Percentiles rank a stretch among this genome's conserved stretches.
phyloP scores from a whole-genome alignment of 2,797 vertebrate genomes.

The Notamacropus eugenii region DNA sequence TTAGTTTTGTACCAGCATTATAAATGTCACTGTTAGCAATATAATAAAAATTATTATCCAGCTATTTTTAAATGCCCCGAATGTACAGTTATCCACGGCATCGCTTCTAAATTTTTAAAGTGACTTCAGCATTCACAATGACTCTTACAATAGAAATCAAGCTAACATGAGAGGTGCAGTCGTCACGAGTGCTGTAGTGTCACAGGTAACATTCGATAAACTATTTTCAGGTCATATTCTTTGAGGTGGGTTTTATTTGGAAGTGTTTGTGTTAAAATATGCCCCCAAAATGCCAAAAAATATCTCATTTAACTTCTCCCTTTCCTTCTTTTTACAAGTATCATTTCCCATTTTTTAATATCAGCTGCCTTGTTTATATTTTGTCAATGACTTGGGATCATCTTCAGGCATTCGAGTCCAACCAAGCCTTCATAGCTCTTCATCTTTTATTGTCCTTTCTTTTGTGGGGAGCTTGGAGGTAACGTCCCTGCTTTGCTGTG shows the following conservation, averaged over 20 bases:
- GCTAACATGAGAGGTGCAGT: not conserved
- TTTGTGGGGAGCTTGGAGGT: conserved; percentile 19
- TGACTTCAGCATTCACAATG: not conserved
- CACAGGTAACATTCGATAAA: not conserved
- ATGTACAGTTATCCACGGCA: not conserved
- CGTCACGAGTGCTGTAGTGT: not conserved
- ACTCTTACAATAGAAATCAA: not conserved
- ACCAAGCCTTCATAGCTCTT: conserved; percentile 42
- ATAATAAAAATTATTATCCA: conserved; percentile 18
- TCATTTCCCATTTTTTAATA: conserved; percentile 4
- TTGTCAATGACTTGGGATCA: conserved; percentile 29
- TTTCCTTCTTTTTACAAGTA: conserved; percentile 26
- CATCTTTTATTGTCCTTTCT: conserved; percentile 36
- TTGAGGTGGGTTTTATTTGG: not conserved
- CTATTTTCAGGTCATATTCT: not conserved
- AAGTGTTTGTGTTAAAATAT: not conserved
- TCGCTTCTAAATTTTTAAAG: not conserved
- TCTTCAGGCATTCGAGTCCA: conserved; percentile 37
- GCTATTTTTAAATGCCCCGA: conserved; percentile 43
- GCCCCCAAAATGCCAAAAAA: not conserved
- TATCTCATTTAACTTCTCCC: conserved; percentile 3
- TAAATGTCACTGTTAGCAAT: not conserved
- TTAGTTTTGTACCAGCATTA: conserved; percentile 1
- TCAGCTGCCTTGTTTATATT: conserved; percentile 40
- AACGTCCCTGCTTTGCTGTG: not conserved